phyloP scores from a whole-genome alignment of 2,797 vertebrate genomes.

The Trichosurus vulpecula region DNA sequence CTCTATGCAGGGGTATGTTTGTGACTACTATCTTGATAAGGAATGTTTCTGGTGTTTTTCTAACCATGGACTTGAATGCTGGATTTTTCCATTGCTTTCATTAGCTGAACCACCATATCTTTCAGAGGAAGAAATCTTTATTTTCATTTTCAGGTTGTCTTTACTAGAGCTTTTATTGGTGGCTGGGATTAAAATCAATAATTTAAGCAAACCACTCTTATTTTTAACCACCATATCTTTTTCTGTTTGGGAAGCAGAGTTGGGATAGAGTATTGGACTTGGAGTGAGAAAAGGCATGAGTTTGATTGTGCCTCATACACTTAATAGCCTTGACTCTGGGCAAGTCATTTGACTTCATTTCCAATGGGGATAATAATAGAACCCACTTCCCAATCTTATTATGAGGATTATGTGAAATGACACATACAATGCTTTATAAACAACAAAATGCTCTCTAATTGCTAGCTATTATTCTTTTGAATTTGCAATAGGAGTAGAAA shows the following conservation, averaged over 20 bases:
- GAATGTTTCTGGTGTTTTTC: constrained; percentile 92
- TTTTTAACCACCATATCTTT: constrained; percentile 90
- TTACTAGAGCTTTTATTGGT: constrained; percentile 89
- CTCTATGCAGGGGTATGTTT: constrained; percentile 86
- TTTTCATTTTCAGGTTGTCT: constrained; percentile 98
- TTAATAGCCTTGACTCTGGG: neutral
- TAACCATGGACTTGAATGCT: constrained; percentile 93
- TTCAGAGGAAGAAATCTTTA: constrained; percentile 94
- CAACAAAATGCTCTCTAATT: neutral
- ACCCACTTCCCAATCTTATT: neutral
- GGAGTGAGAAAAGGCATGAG: neutral
- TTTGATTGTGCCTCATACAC: neutral
- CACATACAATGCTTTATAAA: neutral
- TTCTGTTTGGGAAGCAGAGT: constrained; percentile 83
- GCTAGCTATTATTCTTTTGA: constrained; percentile 78
- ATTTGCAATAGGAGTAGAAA: constrained; percentile 85
- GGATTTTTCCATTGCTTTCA: constrained; percentile 91
- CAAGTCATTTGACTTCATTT: neutral
- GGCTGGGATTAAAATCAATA: constrained; percentile 91
- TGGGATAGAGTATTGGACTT: neutral
- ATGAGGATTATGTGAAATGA: neutral
- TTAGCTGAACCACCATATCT: constrained; percentile 94
- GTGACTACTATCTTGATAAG: constrained; percentile 87
- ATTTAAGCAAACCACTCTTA: constrained; percentile 90
- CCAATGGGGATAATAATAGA: neutral